Conservation (phyloP, 1,140 invertebrate genomes). For the Tetragnatha versicolor region DNA sequence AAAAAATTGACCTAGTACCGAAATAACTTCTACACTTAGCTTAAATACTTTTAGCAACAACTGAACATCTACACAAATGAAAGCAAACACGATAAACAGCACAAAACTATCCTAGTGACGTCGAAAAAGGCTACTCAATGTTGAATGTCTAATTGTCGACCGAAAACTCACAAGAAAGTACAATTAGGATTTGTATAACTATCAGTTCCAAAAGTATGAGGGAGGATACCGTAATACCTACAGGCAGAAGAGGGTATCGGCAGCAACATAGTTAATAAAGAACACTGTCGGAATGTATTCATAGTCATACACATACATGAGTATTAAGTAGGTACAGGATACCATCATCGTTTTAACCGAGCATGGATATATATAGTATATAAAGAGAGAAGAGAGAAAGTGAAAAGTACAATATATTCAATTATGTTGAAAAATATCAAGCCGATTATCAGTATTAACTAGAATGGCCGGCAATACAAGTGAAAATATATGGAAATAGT, state of each 20-base stretch:
- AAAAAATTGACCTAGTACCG: constrained; percentile 28
- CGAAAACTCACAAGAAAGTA: constrained; percentile 42
- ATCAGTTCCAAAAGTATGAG: constrained; percentile 35
- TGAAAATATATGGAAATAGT: constrained; percentile 53
- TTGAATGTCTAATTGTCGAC: constrained; percentile 47
- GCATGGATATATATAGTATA: constrained; percentile 47
- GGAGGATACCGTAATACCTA: constrained; percentile 23
- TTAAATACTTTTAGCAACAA: constrained; percentile 46
- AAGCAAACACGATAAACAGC: constrained; percentile 53
- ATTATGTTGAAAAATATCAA: constrained; percentile 54
- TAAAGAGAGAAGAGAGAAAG: constrained; percentile 48
- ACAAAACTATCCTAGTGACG: constrained; percentile 52
- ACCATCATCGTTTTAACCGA: constrained; percentile 27
- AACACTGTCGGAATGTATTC: constrained; percentile 47
- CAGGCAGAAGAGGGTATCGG: constrained; percentile 3
- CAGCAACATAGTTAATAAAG: constrained; percentile 50
- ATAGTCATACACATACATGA: constrained; percentile 48
- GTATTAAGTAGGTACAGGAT: constrained; percentile 33
- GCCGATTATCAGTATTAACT: constrained; percentile 52
- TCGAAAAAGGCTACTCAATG: constrained; percentile 44
- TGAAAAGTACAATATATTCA: constrained; percentile 49
- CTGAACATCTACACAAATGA: constrained; percentile 50
- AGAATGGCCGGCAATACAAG: constrained; percentile 56
- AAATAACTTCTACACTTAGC: constrained; percentile 45
- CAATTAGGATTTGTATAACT: constrained; percentile 7